Conservation (phyloP, 2,888 invertebrate species). For the Eurois occulta region DNA sequence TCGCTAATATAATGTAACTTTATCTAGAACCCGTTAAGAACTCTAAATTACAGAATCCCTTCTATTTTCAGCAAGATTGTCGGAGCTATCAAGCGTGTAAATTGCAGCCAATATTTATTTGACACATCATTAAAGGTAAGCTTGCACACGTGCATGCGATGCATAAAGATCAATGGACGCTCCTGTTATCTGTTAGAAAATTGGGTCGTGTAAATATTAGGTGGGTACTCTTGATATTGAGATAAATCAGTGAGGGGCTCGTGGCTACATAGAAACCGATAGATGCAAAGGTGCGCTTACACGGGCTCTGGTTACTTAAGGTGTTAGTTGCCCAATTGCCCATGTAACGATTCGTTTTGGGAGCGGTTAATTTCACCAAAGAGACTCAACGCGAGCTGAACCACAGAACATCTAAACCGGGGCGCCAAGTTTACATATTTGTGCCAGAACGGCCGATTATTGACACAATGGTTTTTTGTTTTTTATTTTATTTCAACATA, state of each 20-base stretch:
- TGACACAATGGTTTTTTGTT: too few relatives aligned
- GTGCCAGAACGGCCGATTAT: background rate
- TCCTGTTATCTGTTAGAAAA: slow-evolving; percentile 49
- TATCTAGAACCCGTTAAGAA: background rate
- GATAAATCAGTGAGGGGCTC: background rate
- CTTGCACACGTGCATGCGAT: slow-evolving; percentile 33
- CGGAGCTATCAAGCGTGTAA: background rate
- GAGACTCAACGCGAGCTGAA: background rate
- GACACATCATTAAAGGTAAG: slow-evolving; percentile 59
- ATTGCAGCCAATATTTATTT: slow-evolving; percentile 56
- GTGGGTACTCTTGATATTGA: slow-evolving; percentile 1
- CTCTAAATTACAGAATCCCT: background rate
- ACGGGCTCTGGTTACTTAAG: background rate
- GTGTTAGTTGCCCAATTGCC: background rate
- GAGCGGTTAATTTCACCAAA: background rate
- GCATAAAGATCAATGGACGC: slow-evolving; percentile 49
- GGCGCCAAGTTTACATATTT: background rate
- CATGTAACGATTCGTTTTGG: background rate
- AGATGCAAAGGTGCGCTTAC: background rate
- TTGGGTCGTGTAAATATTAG: slow-evolving; percentile 42
- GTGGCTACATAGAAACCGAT: background rate
- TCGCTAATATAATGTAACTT: background rate
- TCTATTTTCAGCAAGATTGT: background rate
- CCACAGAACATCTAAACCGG: background rate
- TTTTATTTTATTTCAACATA: too few relatives aligned